Conservation (phyloP, 2,113 vertebrate genomes). For the Vulpes lagopus region DNA sequence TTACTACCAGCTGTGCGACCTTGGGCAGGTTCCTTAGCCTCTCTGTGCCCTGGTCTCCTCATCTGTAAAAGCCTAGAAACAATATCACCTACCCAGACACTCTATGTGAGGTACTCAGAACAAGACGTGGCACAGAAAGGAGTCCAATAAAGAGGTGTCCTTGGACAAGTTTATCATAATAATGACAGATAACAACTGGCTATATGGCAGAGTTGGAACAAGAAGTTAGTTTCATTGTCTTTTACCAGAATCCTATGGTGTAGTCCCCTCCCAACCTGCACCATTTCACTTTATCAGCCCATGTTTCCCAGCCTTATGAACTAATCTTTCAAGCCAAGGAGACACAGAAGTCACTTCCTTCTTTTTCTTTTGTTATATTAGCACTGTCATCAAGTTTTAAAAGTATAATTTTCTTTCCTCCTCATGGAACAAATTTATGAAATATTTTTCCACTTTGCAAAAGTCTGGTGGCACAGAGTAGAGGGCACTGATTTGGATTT, state of each 20-base stretch:
- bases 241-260: not conserved
- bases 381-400: not conserved
- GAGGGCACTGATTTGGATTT: not conserved
- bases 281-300: not conserved
- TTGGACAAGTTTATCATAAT: not conserved
- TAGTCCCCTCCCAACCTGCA: rapidly evolving
- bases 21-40: not conserved
- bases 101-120: not conserved
- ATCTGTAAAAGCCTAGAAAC: not conserved
- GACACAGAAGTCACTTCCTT: not conserved
- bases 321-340: not conserved
- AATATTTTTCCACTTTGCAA: not conserved
- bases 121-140: not conserved
- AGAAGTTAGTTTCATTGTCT: not conserved
- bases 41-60: not conserved
- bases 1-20: not conserved
- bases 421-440: not conserved
- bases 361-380: not conserved
- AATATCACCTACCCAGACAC: not conserved
- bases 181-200: not conserved
- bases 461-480: not conserved
- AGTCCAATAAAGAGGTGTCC: not conserved
- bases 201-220: not conserved
- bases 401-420: not conserved
- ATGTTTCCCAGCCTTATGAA: not conserved